phyloP scores from a whole-genome alignment of 2,888 invertebrate genomes.

The Neoscelio sp. region DNA sequence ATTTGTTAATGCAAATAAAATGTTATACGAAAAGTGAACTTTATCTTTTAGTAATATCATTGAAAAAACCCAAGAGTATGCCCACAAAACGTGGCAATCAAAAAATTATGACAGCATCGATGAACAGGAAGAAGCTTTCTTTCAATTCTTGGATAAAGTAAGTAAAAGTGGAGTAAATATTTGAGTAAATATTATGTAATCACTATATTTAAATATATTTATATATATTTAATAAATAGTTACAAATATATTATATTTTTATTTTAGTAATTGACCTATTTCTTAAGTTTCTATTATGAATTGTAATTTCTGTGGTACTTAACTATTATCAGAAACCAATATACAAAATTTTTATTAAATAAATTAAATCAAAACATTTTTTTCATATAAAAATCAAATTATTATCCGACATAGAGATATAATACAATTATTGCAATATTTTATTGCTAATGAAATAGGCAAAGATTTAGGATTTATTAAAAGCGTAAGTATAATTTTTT shows the following conservation, averaged over 20 bases:
- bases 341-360: not conserved
- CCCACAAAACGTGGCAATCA: constrained; percentile 4
- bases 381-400: constrained; percentile 32
- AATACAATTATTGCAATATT: constrained; percentile 28
- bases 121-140: constrained; percentile 26
- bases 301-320: too few relatives aligned
- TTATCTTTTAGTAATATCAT: constrained; percentile 1
- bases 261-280: too few relatives aligned
- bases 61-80: constrained; percentile 30
- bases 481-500: too few relatives aligned
- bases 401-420: constrained; percentile 35
- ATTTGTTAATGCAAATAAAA: not conserved
- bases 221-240: too few relatives aligned
- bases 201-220: too few relatives aligned
- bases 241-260: too few relatives aligned
- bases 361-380: not conserved
- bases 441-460: constrained; percentile 24
- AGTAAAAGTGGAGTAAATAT: constrained; percentile 19
- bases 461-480: constrained; percentile 39
- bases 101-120: not conserved
- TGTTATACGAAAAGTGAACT: constrained; percentile 4
- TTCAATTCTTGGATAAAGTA: constrained; percentile 10
- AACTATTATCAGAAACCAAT: too few relatives aligned
- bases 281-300: too few relatives aligned
- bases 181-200: too few relatives aligned